Percentiles rank a stretch among this genome's conserved stretches.
Evolutionary conservation across 1,140 invertebrate genomes (phyloP).

Genomic region (Monomorium pharaonis): DNA sequence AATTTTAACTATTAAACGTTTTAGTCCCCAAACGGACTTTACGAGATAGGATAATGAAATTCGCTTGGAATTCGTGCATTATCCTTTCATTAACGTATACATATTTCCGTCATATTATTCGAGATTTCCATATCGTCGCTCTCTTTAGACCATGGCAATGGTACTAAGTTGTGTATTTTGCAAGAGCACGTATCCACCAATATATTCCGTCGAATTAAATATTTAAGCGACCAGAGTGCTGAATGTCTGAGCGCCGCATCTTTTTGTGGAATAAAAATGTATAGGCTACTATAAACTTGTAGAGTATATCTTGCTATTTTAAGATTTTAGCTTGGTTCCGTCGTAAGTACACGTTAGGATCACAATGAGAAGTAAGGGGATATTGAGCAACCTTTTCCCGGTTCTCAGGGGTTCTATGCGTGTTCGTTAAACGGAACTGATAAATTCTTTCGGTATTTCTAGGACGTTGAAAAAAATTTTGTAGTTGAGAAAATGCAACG

Average conservation of each 20-base stretch:
- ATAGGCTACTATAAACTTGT: constrained; percentile 31
- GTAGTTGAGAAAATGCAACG: neutral
- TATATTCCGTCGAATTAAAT: constrained; percentile 60
- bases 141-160: neutral
- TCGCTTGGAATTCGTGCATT: neutral
- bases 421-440: neutral
- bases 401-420: neutral
- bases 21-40: neutral
- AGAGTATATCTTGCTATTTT: neutral
- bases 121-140: neutral
- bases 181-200: neutral
- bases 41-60: neutral
- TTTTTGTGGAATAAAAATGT: constrained; percentile 49
- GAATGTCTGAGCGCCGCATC: constrained; percentile 62
- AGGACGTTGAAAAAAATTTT: constrained; percentile 5
- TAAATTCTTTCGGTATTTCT: neutral
- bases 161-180: constrained; percentile 32
- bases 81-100: neutral
- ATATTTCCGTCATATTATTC: neutral
- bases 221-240: constrained; percentile 56
- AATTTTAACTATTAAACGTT: neutral
- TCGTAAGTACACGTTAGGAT: neutral
- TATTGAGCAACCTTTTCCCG: neutral
- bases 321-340: constrained; percentile 26
- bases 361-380: neutral